Base-by-base conservation (phyloP, 2,113 vertebrate genomes). In the Paradoxurus hermaphroditus region DNA sequence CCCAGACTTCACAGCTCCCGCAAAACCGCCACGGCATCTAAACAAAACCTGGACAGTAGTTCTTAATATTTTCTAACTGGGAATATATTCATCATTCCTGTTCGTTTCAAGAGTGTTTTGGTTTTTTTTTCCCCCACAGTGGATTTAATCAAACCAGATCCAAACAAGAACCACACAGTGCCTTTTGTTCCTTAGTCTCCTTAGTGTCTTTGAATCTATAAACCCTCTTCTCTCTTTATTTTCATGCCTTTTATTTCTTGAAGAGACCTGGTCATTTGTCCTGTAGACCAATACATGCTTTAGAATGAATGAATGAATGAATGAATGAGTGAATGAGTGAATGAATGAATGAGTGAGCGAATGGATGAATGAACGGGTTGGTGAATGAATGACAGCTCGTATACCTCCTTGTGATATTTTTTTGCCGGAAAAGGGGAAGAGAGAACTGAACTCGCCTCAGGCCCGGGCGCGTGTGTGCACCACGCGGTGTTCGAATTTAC, bases 51-150 rank as follows among this genome's bases (percentile, higher is more conserved):
- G 16, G 44, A 34, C 67, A 62, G 14, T 59, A 73, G 36, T 63
- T 63, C 59, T 53, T 68, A 41, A 27, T 53, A 63, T 62, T 73
- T 77, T 82, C 67, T 73, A 13, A 27, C 73, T 77, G 12, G 0
- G n/a, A 75, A n/a, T 21, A 18, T 34, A 6, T 44, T 41, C 12
- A 19, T 46, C 27, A 7, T 56, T 68, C 34, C 34, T 67, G 21
- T 25, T 79, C 31, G 8, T 21, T 65, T 36, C 31, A 36, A 75
- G 73, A 36, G 51, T 7, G 27, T 18, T 70, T 34, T n/a, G n/a
- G n/a, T n/a, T n/a, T n/a, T n/a, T 16, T 34, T 9, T 10, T 6
- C 0, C 5, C 16, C 25, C 31, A 53, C 1, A 65, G 18, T 18
- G 44, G 39, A 8, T 31, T 56, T 49, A 44, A 29, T 34, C 36